phyloP scores from a whole-genome alignment of 2,888 invertebrate genomes.

The Rhodophaea formosa region DNA sequence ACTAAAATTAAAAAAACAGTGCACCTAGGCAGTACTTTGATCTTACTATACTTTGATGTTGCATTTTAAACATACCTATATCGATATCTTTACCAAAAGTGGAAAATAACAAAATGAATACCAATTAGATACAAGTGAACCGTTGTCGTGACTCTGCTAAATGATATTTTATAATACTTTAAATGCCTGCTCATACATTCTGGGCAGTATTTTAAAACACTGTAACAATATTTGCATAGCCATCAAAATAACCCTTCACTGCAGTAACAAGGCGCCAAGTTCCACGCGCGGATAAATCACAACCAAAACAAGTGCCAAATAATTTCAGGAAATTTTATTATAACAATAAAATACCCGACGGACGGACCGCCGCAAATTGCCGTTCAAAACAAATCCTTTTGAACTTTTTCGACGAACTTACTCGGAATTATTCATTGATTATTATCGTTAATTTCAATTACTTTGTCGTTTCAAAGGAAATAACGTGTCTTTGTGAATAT shows the following conservation, averaged over 20 bases:
- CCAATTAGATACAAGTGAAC: too few species aligned
- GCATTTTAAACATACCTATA: too few species aligned
- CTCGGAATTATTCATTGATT: constrained; percentile 35
- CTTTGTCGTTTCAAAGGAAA: background rate
- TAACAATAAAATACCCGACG: constrained; percentile 57
- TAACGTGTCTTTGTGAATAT: background rate
- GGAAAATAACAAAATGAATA: too few species aligned
- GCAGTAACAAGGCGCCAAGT: constrained; percentile 42
- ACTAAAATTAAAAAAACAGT: too few species aligned
- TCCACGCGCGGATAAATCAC: constrained; percentile 50
- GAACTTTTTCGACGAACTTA: constrained; percentile 43
- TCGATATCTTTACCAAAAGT: too few species aligned
- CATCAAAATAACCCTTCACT: constrained; percentile 40
- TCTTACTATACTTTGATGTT: too few species aligned
- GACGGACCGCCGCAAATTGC: constrained; percentile 58
- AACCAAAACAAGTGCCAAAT: constrained; percentile 50
- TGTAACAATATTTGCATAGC: constrained; percentile 16
- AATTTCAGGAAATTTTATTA: constrained; percentile 62
- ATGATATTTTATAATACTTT: too few species aligned
- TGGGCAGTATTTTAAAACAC: background rate
- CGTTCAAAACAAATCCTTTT: constrained; percentile 55
- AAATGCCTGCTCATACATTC: too few species aligned
- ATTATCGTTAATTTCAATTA: constrained; percentile 25
- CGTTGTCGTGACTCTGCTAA: too few species aligned
- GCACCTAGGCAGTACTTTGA: too few species aligned